Conservation (phyloP, 2,888 invertebrate species). For the Dicroscelio sp. region DNA sequence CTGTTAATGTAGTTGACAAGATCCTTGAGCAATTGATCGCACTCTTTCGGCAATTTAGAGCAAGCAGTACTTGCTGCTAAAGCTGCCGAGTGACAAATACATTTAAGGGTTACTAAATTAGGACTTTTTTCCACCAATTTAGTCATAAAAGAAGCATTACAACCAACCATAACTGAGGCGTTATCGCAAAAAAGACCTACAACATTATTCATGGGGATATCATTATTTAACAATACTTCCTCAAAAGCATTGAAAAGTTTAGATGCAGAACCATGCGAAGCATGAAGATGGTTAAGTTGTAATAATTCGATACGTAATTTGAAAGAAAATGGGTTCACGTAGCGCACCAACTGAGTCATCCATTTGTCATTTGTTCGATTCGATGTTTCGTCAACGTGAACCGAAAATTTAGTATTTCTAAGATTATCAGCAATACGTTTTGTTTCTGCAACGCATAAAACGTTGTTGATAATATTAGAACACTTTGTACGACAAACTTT, state of each 20-base stretch:
- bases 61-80: conserved; percentile 26
- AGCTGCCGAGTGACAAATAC: conserved; percentile 27
- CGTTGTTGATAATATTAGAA: neutral
- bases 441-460: neutral
- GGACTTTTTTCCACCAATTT: neutral
- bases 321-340: neutral
- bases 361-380: neutral
- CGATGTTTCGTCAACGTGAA: neutral
- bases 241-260: conserved; percentile 2
- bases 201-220: conserved; percentile 5
- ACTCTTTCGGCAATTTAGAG: neutral
- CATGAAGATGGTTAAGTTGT: neutral
- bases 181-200: neutral
- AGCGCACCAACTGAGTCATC: neutral
- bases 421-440: neutral
- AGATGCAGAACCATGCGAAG: neutral
- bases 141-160: neutral
- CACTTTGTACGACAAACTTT: conserved; percentile 22
- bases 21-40: neutral
- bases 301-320: neutral
- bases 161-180: conserved; percentile 3
- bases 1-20: neutral
- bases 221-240: neutral
- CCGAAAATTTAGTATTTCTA: neutral
- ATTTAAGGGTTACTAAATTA: neutral